phyloP scores from a whole-genome alignment of 2,888 invertebrate genomes.

The Priocnemis perturbator region DNA sequence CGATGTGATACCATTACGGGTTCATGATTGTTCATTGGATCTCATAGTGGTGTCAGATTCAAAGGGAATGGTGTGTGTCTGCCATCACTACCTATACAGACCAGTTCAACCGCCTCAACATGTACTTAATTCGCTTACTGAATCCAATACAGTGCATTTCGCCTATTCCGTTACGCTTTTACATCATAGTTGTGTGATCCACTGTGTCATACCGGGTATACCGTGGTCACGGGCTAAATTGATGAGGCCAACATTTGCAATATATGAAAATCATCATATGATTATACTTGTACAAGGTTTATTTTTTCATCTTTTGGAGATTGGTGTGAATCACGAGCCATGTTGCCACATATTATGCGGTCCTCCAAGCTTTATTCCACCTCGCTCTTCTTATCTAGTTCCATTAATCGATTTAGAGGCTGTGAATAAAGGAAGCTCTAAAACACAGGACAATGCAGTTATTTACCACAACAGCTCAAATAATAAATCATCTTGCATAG shows the following conservation, averaged over 20 bases:
- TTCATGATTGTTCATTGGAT: conserved; percentile 89
- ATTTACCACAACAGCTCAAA: conserved; percentile 17
- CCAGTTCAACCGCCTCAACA: conserved; percentile 77
- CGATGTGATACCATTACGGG: conserved; percentile 86
- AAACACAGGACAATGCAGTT: conserved; percentile 30
- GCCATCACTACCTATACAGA: conserved; percentile 90
- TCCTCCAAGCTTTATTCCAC: conserved; percentile 78
- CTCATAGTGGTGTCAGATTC: conserved; percentile 86
- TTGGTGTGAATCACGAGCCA: conserved; percentile 88
- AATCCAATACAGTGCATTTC: conserved; percentile 84
- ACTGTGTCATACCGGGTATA: conserved; percentile 88
- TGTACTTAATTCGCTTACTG: conserved; percentile 74
- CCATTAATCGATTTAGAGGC: conserved; percentile 78
- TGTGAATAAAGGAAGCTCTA: conserved; percentile 70
- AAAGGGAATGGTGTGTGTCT: conserved; percentile 84
- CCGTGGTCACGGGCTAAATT: conserved; percentile 87
- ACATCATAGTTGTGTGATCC: conserved; percentile 89
- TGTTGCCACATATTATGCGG: conserved; percentile 85
- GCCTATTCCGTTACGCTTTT: conserved; percentile 90
- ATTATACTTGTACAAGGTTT: conserved; percentile 89
- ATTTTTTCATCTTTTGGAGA: conserved; percentile 90
- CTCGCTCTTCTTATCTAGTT: conserved; percentile 81
- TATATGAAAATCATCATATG: conserved; percentile 87
- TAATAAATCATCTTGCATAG: conserved; percentile 11
- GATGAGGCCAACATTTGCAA: conserved; percentile 85